phyloP scores from a whole-genome alignment of 2,797 vertebrate genomes.

The Argya squamiceps region DNA sequence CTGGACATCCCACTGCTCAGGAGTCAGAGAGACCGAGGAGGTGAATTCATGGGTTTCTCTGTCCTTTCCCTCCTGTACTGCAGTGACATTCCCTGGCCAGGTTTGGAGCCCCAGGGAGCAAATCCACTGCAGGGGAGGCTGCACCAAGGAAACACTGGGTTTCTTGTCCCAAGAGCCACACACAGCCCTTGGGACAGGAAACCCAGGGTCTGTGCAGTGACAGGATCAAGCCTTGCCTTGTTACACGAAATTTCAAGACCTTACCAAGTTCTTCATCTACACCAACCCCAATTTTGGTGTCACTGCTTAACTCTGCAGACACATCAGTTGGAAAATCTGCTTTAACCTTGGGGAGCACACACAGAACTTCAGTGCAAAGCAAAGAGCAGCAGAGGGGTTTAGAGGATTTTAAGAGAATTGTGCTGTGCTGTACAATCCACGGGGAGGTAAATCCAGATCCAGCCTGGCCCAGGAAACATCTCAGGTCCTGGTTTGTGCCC shows the following conservation, averaged over 20 bases:
- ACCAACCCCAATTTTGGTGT: neutral
- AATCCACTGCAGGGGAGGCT: too few species aligned
- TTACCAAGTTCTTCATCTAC: neutral
- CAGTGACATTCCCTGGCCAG: neutral
- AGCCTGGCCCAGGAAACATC: neutral
- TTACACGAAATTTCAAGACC: neutral
- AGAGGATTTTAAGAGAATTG: neutral
- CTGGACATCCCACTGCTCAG: neutral
- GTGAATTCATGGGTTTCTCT: neutral
- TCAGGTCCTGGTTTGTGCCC: neutral
- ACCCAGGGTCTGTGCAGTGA: neutral
- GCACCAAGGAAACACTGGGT: too few species aligned
- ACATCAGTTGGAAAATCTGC: neutral
- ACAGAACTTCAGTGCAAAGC: neutral
- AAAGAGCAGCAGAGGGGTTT: neutral
- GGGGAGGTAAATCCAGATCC: neutral
- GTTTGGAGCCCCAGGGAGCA: neutral
- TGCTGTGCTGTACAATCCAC: rapidly evolving
- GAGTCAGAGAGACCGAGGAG: neutral
- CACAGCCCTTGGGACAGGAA: neutral
- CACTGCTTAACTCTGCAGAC: neutral
- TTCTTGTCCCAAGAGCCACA: too few species aligned
- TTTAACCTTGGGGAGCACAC: neutral
- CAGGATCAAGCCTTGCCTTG: neutral
- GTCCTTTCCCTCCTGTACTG: neutral